These are phyloP conservation scores for Apostichopus leukothele DNA, from an alignment of 53 echinoderm and acorn worm species.

Conservation along the genomic window DNA sequence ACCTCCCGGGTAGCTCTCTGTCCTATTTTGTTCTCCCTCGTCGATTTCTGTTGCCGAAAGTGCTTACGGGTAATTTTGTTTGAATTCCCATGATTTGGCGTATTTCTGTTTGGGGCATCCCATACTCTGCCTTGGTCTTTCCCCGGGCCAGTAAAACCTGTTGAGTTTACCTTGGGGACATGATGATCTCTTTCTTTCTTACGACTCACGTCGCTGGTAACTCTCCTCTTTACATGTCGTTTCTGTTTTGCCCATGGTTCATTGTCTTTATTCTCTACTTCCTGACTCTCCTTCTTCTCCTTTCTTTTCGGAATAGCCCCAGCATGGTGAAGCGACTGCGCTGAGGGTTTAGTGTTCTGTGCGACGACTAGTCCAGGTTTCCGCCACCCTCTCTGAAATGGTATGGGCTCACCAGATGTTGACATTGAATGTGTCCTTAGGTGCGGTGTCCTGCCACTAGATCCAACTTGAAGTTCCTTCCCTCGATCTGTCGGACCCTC, in stretches of 20 bases:
- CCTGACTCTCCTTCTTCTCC: not conserved
- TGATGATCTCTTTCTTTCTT: not conserved
- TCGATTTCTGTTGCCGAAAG: conserved; percentile 23
- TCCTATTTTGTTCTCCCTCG: not conserved
- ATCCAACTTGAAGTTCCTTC: not conserved
- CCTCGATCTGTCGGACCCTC: not conserved
- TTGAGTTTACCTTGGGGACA: not conserved
- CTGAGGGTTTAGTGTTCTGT: not conserved
- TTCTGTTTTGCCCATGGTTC: not conserved
- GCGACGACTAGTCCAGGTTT: conserved; percentile 4
- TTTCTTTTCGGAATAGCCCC: conserved; percentile 21
- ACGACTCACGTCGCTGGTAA: not conserved
- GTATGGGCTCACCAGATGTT: conserved; percentile 62
- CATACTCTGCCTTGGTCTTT: not conserved
- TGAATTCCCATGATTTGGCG: not conserved
- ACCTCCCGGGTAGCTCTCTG: not conserved
- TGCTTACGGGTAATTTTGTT: conserved; percentile 5
- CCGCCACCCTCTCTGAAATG: conserved; percentile 74
- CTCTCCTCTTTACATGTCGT: not conserved
- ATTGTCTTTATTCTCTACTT: not conserved
- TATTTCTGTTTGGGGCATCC: not conserved
- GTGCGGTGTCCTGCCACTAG: not conserved
- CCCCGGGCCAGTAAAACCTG: too few relatives aligned
- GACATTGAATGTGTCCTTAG: conserved; percentile 31
- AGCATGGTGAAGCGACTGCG: not conserved